phyloP scores from a whole-genome alignment of 2,888 invertebrate species.

The Rhagium mordax region DNA sequence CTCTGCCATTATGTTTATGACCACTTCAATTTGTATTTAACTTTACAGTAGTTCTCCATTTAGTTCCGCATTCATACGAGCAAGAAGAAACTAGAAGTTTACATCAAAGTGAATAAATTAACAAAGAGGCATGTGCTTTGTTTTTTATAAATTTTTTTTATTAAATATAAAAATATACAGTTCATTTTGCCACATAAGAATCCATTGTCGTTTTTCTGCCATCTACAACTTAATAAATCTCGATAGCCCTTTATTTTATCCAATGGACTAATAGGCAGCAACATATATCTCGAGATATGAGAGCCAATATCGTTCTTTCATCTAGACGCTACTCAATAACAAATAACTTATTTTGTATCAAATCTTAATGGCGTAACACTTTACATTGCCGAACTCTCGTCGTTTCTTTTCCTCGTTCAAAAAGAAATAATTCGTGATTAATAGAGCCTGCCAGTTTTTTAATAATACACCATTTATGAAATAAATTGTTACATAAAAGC shows the following conservation, averaged over 20 bases:
- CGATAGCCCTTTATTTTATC: slow-evolving; percentile 1
- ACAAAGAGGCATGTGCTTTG: no score
- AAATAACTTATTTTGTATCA: background rate
- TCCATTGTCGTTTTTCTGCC: background rate
- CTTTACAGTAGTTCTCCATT: no score
- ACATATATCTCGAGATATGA: background rate
- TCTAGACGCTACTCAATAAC: slow-evolving; percentile 2
- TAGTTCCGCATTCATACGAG: no score
- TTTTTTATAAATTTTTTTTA: no score
- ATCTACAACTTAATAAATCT: slow-evolving; percentile 3
- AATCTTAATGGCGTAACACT: background rate
- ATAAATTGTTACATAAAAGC: background rate
- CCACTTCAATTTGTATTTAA: background rate
- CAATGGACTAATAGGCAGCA: background rate
- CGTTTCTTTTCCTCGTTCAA: background rate
- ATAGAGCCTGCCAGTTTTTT: background rate
- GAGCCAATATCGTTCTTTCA: background rate
- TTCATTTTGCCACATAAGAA: background rate
- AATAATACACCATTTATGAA: background rate
- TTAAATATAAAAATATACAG: no score
- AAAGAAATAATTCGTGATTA: background rate
- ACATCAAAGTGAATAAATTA: no score
- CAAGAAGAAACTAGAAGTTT: no score
- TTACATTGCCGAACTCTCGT: background rate
- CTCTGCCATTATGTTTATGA: background rate